Evolutionary conservation across 2,888 invertebrate species (phyloP).

Genomic region (Anthrax anthrax): DNA sequence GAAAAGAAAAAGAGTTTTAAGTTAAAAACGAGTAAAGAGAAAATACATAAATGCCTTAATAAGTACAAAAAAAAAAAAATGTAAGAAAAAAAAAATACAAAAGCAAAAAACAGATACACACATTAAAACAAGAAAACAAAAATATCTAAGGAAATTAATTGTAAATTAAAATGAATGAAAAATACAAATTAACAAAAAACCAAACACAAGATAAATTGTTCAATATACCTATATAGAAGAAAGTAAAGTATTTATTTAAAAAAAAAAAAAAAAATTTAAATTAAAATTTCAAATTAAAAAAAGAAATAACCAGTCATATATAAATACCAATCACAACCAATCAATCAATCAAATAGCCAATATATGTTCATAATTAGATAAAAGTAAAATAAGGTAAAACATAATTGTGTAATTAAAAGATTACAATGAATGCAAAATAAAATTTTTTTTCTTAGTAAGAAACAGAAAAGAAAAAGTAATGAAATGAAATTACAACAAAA

Average conservation of each 20-base stretch:
- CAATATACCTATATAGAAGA: not conserved
- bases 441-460: too few species aligned
- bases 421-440: too few species aligned
- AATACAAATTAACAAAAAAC: constrained; percentile 4
- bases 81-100: constrained; percentile 5
- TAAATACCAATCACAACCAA: not conserved
- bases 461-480: too few species aligned
- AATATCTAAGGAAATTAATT: not conserved
- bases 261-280: not conserved
- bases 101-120: not conserved
- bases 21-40: not conserved
- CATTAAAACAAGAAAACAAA: not conserved
- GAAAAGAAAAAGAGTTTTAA: constrained; percentile 2
- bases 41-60: constrained; percentile 11
- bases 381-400: not conserved
- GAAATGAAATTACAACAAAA: too few species aligned
- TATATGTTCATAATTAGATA: not conserved
- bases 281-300: too few species aligned
- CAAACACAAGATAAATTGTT: not conserved
- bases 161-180: not conserved
- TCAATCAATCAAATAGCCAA: not conserved
- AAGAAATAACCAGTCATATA: not conserved
- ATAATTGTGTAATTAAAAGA: not conserved
- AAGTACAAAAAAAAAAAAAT: constrained; percentile 10
- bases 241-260: not conserved